Conservation (phyloP, 2,797 vertebrate genomes). For the Pagetopsis macropterus region DNA sequence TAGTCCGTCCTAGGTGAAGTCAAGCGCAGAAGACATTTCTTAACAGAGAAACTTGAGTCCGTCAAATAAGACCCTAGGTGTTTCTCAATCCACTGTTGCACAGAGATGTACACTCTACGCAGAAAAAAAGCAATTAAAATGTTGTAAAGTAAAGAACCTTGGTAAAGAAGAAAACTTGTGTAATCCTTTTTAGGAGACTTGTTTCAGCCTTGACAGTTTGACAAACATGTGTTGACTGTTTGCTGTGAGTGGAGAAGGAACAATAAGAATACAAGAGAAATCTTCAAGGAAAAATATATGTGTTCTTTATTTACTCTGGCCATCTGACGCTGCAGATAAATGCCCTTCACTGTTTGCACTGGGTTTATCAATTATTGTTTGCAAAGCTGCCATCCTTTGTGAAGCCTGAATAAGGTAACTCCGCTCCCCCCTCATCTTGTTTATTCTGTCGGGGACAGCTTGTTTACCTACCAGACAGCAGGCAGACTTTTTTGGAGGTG, state of each 20-base stretch:
- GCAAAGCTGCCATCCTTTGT: slow-evolving; percentile 54
- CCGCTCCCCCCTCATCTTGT: slow-evolving; percentile 33
- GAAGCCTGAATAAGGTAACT: slow-evolving; percentile 52
- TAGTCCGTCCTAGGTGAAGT: not conserved
- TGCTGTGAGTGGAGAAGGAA: slow-evolving; percentile 3
- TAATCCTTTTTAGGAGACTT: slow-evolving; percentile 7
- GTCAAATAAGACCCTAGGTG: not conserved
- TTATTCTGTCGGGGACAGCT: slow-evolving; percentile 38
- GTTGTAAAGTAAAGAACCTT: slow-evolving; percentile 3
- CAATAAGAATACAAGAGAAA: slow-evolving; percentile 5
- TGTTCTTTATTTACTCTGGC: slow-evolving; percentile 30
- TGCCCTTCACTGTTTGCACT: slow-evolving; percentile 43
- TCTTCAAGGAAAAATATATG: not conserved
- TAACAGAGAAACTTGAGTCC: slow-evolving; percentile 5
- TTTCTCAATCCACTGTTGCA: not conserved
- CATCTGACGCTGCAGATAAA: slow-evolving; percentile 37
- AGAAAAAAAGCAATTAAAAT: slow-evolving; percentile 8
- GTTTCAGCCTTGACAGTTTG: slow-evolving; percentile 37
- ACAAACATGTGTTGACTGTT: slow-evolving; percentile 37
- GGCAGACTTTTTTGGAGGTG: slow-evolving; percentile 37
- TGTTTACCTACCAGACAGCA: slow-evolving; percentile 64
- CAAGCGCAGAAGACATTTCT: slow-evolving; percentile 12
- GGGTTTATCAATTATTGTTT: slow-evolving; percentile 64
- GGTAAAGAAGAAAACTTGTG: slow-evolving; percentile 9
- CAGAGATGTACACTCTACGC: not conserved